phyloP scores from a whole-genome alignment of 92 coral and sea anemone genomes.

The Heteractis magnifica region DNA sequence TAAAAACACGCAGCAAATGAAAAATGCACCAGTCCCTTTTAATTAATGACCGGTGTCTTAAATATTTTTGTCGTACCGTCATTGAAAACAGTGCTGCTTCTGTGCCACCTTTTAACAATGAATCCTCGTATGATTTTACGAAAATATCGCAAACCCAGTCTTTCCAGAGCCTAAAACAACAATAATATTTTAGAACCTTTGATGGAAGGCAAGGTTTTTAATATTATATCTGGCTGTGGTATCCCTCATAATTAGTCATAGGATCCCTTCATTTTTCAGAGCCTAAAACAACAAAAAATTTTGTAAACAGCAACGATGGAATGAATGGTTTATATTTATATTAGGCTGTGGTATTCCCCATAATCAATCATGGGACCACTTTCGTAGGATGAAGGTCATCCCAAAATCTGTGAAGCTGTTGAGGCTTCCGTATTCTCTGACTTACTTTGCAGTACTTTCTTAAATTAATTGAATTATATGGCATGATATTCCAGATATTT shows the following conservation, averaged over 20 bases:
- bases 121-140: conserved; percentile 67
- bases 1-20: too few species aligned
- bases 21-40: too few species aligned
- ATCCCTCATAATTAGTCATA: not conserved
- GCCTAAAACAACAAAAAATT: too few species aligned
- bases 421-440: too few species aligned
- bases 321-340: not conserved
- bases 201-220: too few species aligned
- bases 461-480: not conserved
- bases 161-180: conserved; percentile 75
- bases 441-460: not conserved
- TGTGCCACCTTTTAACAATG: conserved; percentile 55
- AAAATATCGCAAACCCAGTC: conserved; percentile 80
- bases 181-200: too few species aligned
- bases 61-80: conserved; percentile 61
- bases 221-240: not conserved
- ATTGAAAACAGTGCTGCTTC: conserved; percentile 64
- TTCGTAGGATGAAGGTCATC: too few species aligned
- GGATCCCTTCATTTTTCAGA: not conserved
- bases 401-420: not conserved
- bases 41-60: too few species aligned
- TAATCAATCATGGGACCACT: not conserved
- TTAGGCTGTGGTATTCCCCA: not conserved
- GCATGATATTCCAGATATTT: not conserved
- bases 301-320: not conserved